These are phyloP conservation scores for Danio aesculapii DNA, from an alignment of 2,797 vertebrate genomes.

Conservation along the genomic window DNA sequence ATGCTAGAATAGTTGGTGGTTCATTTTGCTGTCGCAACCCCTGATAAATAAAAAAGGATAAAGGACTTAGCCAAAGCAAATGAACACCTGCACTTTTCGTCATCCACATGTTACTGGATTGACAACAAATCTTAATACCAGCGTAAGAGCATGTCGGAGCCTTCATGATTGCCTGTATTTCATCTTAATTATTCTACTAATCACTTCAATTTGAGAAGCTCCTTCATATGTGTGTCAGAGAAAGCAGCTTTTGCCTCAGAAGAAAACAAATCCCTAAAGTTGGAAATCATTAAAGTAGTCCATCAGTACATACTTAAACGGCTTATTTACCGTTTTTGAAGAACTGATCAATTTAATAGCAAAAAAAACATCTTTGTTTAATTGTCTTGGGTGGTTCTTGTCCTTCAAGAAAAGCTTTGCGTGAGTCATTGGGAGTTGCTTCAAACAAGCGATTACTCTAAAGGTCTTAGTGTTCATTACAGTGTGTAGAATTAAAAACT, in stretches of 20 bases:
- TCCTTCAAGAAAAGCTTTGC: constrained; percentile 56
- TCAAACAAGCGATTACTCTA: constrained; percentile 14
- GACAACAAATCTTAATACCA: too few relatives aligned
- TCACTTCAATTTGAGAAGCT: background rate
- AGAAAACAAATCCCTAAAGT: background rate
- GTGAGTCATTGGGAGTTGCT: constrained; percentile 18
- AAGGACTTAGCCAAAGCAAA: too few relatives aligned
- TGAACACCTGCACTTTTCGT: too few relatives aligned
- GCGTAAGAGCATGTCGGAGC: too few relatives aligned
- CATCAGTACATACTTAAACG: background rate
- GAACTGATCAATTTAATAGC: constrained; percentile 62
- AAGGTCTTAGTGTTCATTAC: constrained; percentile 9
- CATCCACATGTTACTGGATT: too few relatives aligned
- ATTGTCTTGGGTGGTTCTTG: constrained; percentile 71
- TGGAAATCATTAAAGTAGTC: background rate
- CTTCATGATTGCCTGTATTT: background rate
- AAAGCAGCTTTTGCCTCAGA: background rate
- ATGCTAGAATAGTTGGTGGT: too few relatives aligned
- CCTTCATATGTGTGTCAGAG: background rate
- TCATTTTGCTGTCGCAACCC: too few relatives aligned
- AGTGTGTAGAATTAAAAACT: constrained; percentile 2
- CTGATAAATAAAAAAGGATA: too few relatives aligned
- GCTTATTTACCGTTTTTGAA: background rate
- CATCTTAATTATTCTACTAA: background rate
- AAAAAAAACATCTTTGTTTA: constrained; percentile 70